Evolutionary conservation across 2,113 vertebrate genomes (phyloP), one percentile per base, ranked within the genome.

Genomic region (Odontesthes bonariensis): DNA sequence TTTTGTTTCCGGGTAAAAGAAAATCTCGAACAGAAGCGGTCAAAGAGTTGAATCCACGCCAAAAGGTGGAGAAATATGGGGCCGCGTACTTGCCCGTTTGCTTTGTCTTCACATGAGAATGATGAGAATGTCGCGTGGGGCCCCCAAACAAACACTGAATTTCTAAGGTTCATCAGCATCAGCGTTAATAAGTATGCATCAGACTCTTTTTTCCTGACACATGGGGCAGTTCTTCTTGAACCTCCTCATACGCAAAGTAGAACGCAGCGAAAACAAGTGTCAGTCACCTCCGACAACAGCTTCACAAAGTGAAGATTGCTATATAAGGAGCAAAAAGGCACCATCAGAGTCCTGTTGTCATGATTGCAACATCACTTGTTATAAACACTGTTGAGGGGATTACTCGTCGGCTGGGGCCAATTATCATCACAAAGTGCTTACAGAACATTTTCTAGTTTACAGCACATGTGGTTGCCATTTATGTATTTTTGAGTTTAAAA

Each of bases 371-470:
- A 93, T 89, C 79, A 73, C 84, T 69, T 63, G 77, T 73, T 86
- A 59, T 88, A 86, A 86, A 75, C 73, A 83, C 73, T 58, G 52
- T 64, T 83, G 55, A 42, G 59, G 73, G 68, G 81, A 90, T 88
- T 84, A 81, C 80, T 81, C 79, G 82, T 87, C 71, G 75, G 69
- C 85, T 63, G 60, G 82, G 78, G 58, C 70, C 80, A 92, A 91
- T 89, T 91, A 92, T 84, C 85, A 88, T 89, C 88, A 88, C 86
- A 84, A 83, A 90, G 84, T 77, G 81, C 79, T 90, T 84, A 82
- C 88, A 84, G 85, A 89, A 86, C 72, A 33, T 87, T 79, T 77
- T 60, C 59, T 80, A 58, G 60, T 84, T 91, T 79, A 89, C 82
- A 71, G 76, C 73, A 82, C 87, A 83, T 84, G 83, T 91, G 80